Evolutionary conservation across 2,888 invertebrate species (phyloP).

Genomic region (Dysmachus trigonus): DNA sequence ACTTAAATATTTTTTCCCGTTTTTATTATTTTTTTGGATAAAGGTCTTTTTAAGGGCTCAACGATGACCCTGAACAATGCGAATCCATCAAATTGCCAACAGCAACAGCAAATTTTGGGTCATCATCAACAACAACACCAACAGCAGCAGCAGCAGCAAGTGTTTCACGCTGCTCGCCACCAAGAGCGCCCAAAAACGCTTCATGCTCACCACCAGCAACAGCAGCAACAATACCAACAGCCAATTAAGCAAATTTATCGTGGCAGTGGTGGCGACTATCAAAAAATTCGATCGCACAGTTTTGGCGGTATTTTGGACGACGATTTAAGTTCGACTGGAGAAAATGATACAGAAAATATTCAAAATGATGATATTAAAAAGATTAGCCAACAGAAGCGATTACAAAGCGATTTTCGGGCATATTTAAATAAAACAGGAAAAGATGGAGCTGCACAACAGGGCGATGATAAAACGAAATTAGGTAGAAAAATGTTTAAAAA

Average conservation of each 20-base stretch:
- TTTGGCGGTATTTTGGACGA: slow-evolving; percentile 21
- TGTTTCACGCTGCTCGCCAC: slow-evolving; percentile 44
- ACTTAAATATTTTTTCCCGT: too few relatives aligned
- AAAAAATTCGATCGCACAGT: slow-evolving; percentile 33
- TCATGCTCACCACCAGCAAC: too few relatives aligned
- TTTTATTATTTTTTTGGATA: too few relatives aligned
- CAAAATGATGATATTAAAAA: neutral
- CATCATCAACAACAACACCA: slow-evolving; percentile 18
- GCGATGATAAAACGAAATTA: slow-evolving; percentile 21
- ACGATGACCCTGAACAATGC: slow-evolving; percentile 75
- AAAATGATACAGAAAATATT: neutral
- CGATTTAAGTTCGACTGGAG: neutral
- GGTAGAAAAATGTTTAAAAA: slow-evolving; percentile 24
- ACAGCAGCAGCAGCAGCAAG: slow-evolving; percentile 56
- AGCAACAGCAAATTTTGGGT: slow-evolving; percentile 42
- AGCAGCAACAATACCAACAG: slow-evolving; percentile 37
- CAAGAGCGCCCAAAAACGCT: slow-evolving; percentile 40
- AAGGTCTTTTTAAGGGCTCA: slow-evolving; percentile 86
- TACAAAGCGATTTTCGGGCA: neutral
- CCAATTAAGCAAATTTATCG: neutral
- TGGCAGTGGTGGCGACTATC: neutral
- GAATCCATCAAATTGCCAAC: slow-evolving; percentile 26
- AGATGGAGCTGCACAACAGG: neutral
- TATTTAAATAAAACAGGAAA: slow-evolving; percentile 28
- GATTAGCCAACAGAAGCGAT: neutral